Conservation (phyloP, 2,797 vertebrate species). For the Channa striata region DNA sequence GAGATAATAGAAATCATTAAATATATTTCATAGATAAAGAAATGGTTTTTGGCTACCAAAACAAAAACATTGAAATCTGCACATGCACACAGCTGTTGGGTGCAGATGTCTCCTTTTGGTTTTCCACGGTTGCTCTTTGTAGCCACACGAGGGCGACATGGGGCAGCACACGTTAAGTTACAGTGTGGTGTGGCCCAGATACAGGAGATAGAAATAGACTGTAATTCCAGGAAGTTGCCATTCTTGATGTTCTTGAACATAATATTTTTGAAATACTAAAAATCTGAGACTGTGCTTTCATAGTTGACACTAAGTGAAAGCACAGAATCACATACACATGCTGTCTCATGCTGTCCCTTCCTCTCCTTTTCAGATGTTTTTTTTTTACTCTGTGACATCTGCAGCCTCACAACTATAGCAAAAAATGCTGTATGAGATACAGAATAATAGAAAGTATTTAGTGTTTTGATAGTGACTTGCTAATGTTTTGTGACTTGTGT, state of each 20-base stretch:
- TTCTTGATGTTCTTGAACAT: neutral
- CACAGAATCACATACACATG: neutral
- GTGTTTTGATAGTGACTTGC: too few species aligned
- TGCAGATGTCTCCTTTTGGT: neutral
- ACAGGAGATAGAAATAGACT: slow-evolving; percentile 3
- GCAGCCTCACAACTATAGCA: neutral
- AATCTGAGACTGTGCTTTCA: neutral
- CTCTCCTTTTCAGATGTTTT: too few species aligned
- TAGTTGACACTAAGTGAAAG: neutral
- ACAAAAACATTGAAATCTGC: neutral
- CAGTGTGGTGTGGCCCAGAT: slow-evolving; percentile 8
- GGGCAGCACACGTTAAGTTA: slow-evolving; percentile 4
- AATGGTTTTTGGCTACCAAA: neutral
- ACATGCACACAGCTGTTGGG: neutral
- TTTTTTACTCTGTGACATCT: slow-evolving; percentile 12
- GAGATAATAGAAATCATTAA: too few species aligned
- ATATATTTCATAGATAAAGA: too few species aligned
- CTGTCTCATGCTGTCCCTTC: too few species aligned
- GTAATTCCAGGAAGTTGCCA: neutral
- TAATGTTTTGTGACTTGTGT: too few species aligned
- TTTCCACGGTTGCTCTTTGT: neutral
- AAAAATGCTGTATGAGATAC: too few species aligned
- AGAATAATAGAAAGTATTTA: neutral
- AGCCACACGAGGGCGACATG: slow-evolving; percentile 58
- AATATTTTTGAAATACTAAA: neutral